These are phyloP conservation scores for Syndactyla subalaris DNA, from an alignment of 2,797 vertebrate species.

Conservation along the genomic window DNA sequence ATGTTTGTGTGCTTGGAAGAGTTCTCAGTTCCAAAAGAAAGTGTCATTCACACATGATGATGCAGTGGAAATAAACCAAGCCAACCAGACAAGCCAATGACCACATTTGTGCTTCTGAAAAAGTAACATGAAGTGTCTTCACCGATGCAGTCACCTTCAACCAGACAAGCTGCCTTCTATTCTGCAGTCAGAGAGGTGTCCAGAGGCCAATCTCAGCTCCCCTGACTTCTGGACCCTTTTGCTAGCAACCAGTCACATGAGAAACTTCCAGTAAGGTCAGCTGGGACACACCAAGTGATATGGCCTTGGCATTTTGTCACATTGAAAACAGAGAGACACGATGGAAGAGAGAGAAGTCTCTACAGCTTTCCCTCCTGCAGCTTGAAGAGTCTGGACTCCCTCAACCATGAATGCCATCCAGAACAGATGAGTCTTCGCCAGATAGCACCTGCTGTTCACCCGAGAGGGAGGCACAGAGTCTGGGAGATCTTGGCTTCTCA, in stretches of 20 bases:
- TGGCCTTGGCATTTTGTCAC: slow-evolving; percentile 53
- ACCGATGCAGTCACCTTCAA: slow-evolving; percentile 1
- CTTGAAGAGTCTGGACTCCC: slow-evolving; percentile 41
- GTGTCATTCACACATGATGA: slow-evolving; percentile 61
- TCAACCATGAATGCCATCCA: slow-evolving; percentile 57
- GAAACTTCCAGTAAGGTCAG: not conserved
- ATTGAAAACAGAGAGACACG: slow-evolving; percentile 50
- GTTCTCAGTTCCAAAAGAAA: slow-evolving; percentile 61
- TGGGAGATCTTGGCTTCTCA: slow-evolving; percentile 53
- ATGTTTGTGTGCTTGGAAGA: slow-evolving; percentile 74
- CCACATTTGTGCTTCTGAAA: slow-evolving; percentile 72
- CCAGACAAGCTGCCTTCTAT: not conserved
- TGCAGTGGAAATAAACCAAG: slow-evolving; percentile 59
- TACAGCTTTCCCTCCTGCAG: slow-evolving; percentile 45
- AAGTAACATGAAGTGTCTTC: slow-evolving; percentile 53
- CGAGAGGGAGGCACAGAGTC: slow-evolving; percentile 40
- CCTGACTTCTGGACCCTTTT: slow-evolving; percentile 41
- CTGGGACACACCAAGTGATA: slow-evolving; percentile 43
- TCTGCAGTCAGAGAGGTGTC: not conserved
- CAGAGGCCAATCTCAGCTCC: slow-evolving; percentile 21
- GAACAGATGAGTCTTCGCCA: slow-evolving; percentile 66
- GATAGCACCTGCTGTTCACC: slow-evolving; percentile 61
- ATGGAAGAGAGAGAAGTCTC: slow-evolving; percentile 50
- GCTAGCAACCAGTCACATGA: not conserved
- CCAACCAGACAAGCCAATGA: slow-evolving; percentile 68